Percentiles rank a stretch among this genome's conserved stretches.
These are phyloP conservation scores for Drosophila willistoni DNA, from an alignment of 1,140 invertebrate species.

Conservation along the genomic window DNA sequence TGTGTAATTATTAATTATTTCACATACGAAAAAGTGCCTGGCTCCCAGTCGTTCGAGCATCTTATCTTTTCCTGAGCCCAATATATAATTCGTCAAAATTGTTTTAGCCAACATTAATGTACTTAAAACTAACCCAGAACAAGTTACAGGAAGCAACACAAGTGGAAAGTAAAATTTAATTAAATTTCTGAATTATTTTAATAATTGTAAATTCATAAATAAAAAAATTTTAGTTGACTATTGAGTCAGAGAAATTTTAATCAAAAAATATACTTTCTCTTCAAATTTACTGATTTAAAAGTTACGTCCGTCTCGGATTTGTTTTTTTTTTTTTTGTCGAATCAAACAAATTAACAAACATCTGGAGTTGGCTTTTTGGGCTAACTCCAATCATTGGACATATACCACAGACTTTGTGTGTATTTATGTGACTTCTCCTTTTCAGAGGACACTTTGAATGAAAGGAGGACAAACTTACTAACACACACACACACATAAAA, in stretches of 20 bases:
- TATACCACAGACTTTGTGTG: background rate
- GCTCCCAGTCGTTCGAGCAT: too few relatives aligned
- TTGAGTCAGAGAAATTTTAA: background rate
- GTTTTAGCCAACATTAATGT: too few relatives aligned
- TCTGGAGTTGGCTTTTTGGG: background rate
- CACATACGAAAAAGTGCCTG: too few relatives aligned
- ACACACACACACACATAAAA: slow-evolving; percentile 31
- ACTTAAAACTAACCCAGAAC: too few relatives aligned
- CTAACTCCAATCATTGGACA: slow-evolving; percentile 18
- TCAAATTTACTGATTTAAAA: background rate
- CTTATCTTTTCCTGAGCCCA: too few relatives aligned
- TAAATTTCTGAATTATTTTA: too few relatives aligned
- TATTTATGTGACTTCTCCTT: background rate
- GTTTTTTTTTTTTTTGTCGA: background rate
- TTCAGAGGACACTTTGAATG: slow-evolving; percentile 15
- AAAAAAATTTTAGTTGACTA: too few relatives aligned
- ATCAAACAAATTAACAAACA: slow-evolving; percentile 18
- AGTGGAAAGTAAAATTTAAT: too few relatives aligned
- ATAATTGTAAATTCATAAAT: too few relatives aligned
- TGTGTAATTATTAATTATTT: too few relatives aligned
- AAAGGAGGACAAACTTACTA: background rate
- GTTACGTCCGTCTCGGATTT: background rate
- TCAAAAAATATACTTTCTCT: background rate
- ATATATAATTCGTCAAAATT: too few relatives aligned
- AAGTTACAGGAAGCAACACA: too few relatives aligned